A percentile compares a stretch with the other conserved stretches of the same genome.
Evolutionary conservation across 2,888 invertebrate species (phyloP).

Genomic region (Phymatocera aterrima): DNA sequence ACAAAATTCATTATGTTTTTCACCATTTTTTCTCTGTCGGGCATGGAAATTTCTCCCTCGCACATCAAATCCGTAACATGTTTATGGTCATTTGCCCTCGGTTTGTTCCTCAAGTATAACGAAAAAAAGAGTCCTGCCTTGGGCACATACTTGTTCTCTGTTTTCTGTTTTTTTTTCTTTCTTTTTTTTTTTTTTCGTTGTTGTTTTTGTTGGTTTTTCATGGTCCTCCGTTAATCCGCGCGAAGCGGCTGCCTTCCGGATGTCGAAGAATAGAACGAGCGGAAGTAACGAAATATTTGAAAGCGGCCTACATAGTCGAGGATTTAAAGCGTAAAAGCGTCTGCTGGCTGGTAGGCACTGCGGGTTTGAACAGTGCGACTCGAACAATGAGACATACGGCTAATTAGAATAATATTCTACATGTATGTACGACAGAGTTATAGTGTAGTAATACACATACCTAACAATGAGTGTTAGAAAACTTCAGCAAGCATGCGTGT

Average conservation of each 20-base stretch:
- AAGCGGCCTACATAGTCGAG: constrained; percentile 39
- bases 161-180: neutral
- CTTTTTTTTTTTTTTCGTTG: neutral
- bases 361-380: constrained; percentile 9
- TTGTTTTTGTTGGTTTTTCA: neutral
- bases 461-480: no score
- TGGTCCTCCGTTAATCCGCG: constrained; percentile 28
- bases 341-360: no score
- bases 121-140: no score
- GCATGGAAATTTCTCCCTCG: neutral
- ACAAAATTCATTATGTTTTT: neutral
- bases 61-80: no score
- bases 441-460: neutral
- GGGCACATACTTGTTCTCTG: no score
- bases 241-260: constrained; percentile 39
- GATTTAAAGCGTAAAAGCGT: constrained; percentile 32
- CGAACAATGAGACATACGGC: neutral
- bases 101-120: no score
- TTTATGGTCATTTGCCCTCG: no score
- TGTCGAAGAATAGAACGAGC: constrained; percentile 40
- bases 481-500: no score
- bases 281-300: constrained; percentile 44
- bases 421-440: neutral
- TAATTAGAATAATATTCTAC: neutral
- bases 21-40: no score